phyloP scores from a whole-genome alignment of 1,140 invertebrate genomes.

The Probaryconus sp. region DNA sequence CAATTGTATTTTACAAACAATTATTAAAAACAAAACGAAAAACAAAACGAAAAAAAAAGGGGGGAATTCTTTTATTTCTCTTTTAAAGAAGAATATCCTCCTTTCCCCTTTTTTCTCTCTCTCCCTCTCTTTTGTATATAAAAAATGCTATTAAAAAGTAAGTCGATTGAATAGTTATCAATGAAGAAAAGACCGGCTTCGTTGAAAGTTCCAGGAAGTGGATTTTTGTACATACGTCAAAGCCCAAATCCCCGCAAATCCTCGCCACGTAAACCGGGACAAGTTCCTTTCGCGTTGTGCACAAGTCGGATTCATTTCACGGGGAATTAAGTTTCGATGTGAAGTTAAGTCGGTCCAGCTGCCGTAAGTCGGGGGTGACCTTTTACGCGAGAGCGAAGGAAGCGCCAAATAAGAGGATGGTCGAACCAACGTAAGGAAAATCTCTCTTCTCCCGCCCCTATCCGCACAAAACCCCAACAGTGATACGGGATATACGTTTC shows the following conservation, averaged over 20 bases:
- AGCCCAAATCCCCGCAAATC: conserved; percentile 69
- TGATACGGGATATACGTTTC: conserved; percentile 63
- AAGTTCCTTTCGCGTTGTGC: conserved; percentile 71
- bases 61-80: too few relatives aligned
- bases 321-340: conserved; percentile 77
- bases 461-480: too few relatives aligned
- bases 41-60: too few relatives aligned
- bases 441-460: conserved; percentile 32
- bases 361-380: conserved; percentile 69
- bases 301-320: conserved; percentile 77
- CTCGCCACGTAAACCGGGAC: conserved; percentile 70
- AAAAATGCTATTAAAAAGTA: conserved; percentile 24
- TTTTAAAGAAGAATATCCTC: too few relatives aligned
- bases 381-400: conserved; percentile 61
- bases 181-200: not conserved
- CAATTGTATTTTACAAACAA: too few relatives aligned
- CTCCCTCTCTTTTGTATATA: not conserved
- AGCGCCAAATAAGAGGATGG: conserved; percentile 33
- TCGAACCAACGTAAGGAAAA: conserved; percentile 40
- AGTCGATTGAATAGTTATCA: conserved; percentile 30
- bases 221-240: conserved; percentile 63
- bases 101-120: too few relatives aligned
- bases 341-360: conserved; percentile 74
- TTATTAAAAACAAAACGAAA: too few relatives aligned
- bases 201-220: conserved; percentile 43